phyloP scores from a whole-genome alignment of 2,888 invertebrate genomes.

The Aspidapion aeneum region DNA sequence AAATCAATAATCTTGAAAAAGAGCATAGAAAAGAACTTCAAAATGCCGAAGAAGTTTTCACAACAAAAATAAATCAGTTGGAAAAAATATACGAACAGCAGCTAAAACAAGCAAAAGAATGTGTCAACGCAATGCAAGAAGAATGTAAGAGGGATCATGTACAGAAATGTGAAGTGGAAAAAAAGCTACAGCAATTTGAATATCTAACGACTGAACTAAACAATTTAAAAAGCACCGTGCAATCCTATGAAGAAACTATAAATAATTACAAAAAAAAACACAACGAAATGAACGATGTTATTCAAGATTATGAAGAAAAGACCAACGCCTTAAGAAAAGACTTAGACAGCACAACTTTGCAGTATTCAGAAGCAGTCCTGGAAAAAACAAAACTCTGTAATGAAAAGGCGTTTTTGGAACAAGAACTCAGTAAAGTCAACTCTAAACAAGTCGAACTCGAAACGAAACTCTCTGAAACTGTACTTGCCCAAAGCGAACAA shows the following conservation, averaged over 20 bases:
- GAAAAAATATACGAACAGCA: slow-evolving; percentile 32
- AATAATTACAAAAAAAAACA: slow-evolving; percentile 37
- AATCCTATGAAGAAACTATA: slow-evolving; percentile 48
- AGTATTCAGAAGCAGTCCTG: slow-evolving; percentile 68
- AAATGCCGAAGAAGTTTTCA: slow-evolving; percentile 33
- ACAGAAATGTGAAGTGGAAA: slow-evolving; percentile 55
- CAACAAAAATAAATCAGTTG: slow-evolving; percentile 31
- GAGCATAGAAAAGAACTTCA: slow-evolving; percentile 30
- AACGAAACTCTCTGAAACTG: slow-evolving; percentile 41
- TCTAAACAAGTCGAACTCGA: slow-evolving; percentile 50
- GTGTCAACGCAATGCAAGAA: slow-evolving; percentile 43
- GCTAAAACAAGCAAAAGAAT: slow-evolving; percentile 30
- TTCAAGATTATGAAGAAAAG: slow-evolving; percentile 48
- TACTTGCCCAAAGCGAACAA: slow-evolving; percentile 40
- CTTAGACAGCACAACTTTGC: slow-evolving; percentile 68
- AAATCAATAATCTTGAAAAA: slow-evolving; percentile 26
- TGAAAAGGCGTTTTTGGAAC: slow-evolving; percentile 64
- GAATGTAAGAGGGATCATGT: slow-evolving; percentile 54
- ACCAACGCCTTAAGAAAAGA: slow-evolving; percentile 59
- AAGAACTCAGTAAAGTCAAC: slow-evolving; percentile 57
- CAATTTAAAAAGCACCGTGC: slow-evolving; percentile 46
- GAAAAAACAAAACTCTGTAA: slow-evolving; percentile 71
- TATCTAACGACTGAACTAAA: slow-evolving; percentile 48
- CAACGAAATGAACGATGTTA: slow-evolving; percentile 34
- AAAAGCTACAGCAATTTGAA: slow-evolving; percentile 49